Evolutionary conservation across 1,140 invertebrate genomes (phyloP).

Genomic region (Melanaphis sacchari): DNA sequence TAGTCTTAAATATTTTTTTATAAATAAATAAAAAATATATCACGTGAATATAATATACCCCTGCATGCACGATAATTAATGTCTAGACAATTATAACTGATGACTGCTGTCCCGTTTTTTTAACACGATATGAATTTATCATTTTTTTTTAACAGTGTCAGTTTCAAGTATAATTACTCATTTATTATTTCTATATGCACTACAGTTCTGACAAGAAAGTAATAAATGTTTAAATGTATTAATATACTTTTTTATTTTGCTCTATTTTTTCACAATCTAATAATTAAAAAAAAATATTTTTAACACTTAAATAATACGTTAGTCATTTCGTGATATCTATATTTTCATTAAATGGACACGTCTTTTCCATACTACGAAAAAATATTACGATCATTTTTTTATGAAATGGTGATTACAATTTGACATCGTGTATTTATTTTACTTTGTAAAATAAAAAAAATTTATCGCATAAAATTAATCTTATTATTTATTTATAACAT

Average conservation of each 20-base stretch:
- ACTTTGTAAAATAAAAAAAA: no score
- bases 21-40: not conserved
- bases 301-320: not conserved
- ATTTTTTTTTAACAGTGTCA: not conserved
- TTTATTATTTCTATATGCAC: not conserved
- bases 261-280: slow-evolving; percentile 8
- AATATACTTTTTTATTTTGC: not conserved
- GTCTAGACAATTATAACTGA: slow-evolving; percentile 3
- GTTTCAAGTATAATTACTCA: not conserved
- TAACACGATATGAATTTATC: not conserved
- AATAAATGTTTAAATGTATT: slow-evolving; percentile 2
- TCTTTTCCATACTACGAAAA: no score
- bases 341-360: not conserved
- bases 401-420: no score
- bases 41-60: not conserved
- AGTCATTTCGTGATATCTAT: not conserved
- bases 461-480: no score
- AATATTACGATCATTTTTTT: no score
- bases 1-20: not conserved
- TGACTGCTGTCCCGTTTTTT: not conserved
- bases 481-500: no score
- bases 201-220: not conserved
- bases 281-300: not conserved
- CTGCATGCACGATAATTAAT: not conserved
- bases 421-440: no score